phyloP scores from a whole-genome alignment of 2,797 vertebrate species.

The Hydrolagus colliei region DNA sequence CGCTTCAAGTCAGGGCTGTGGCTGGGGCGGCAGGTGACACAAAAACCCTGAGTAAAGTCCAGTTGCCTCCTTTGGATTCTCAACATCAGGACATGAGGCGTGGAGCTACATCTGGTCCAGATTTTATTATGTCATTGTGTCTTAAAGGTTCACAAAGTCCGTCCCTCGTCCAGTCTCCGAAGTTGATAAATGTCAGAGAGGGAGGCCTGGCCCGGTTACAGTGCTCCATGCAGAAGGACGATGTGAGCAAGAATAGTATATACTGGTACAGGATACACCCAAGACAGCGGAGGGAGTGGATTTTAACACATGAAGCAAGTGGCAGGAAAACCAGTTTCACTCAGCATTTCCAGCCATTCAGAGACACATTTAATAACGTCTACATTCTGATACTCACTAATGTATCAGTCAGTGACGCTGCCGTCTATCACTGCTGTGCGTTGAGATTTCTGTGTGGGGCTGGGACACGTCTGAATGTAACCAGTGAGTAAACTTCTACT shows the following conservation, averaged over 20 bases:
- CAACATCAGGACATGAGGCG: neutral
- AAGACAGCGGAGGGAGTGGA: neutral
- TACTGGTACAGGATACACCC: neutral
- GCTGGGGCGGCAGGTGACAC: no score
- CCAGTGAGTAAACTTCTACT: neutral
- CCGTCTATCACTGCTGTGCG: neutral
- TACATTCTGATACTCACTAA: neutral
- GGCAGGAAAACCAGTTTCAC: neutral
- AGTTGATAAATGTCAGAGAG: neutral
- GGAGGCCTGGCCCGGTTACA: neutral
- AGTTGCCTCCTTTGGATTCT: neutral
- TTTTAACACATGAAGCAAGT: neutral
- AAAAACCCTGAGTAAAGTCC: no score
- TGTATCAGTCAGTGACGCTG: neutral
- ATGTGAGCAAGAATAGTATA: neutral
- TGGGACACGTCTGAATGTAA: neutral
- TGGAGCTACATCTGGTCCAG: no score
- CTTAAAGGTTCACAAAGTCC: neutral
- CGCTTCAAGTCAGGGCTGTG: no score
- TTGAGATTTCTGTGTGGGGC: neutral
- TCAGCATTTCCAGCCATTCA: neutral
- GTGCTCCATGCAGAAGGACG: neutral
- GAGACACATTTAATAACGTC: neutral
- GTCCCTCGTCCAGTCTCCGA: neutral
- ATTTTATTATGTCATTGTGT: no score